Percentiles rank a stretch among this genome's conserved stretches.
These are phyloP conservation scores for Platyscapa corneri DNA, from an alignment of 1,140 invertebrate genomes.

Conservation along the genomic window DNA sequence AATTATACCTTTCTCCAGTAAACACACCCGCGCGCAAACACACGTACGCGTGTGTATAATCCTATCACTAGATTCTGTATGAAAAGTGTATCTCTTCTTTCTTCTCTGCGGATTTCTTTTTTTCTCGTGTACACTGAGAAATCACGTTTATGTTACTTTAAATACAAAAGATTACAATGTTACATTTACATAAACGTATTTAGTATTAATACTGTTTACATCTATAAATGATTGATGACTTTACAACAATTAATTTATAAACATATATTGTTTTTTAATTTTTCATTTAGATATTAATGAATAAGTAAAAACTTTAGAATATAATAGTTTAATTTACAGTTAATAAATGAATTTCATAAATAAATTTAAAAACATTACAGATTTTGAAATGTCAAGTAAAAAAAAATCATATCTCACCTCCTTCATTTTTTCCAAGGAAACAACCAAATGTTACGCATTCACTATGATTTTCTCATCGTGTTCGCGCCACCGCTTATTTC, in stretches of 20 bases:
- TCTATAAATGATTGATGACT: no score
- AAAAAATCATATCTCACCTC: no score
- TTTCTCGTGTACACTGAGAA: neutral
- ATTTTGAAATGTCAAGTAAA: no score
- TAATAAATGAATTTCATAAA: neutral
- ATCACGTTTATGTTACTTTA: neutral
- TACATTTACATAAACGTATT: no score
- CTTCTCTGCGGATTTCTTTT: slow-evolving; percentile 3
- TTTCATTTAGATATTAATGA: no score
- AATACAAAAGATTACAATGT: no score
- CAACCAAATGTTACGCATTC: slow-evolving; percentile 15
- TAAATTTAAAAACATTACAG: neutral
- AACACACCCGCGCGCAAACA: slow-evolving; percentile 45
- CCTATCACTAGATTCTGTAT: slow-evolving; percentile 39
- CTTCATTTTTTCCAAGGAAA: neutral
- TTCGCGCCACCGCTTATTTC: slow-evolving; percentile 42
- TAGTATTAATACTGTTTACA: no score
- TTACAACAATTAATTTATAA: no score
- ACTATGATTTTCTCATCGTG: slow-evolving; percentile 35
- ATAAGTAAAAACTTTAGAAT: no score
- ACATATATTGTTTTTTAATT: no score
- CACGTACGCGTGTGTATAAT: slow-evolving; percentile 43
- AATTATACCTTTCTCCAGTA: slow-evolving; percentile 71
- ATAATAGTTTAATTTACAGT: neutral
- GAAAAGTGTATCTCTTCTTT: slow-evolving; percentile 34